Conservation (phyloP, 2,888 invertebrate genomes). For the Cataglyphis livida region DNA sequence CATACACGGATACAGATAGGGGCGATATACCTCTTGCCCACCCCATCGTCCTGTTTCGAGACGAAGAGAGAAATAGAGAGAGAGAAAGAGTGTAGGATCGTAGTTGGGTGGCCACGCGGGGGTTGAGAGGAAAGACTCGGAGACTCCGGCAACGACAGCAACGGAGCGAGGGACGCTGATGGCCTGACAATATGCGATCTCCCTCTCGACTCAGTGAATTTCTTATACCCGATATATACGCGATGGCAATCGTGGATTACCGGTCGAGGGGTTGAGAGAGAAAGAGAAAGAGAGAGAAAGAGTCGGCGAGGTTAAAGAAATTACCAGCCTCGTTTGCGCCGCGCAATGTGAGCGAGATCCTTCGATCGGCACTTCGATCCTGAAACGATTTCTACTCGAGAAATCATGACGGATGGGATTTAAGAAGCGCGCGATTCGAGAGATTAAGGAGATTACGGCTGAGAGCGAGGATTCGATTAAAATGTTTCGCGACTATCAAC, state of each 20-base stretch:
- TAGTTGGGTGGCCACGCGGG: slow-evolving; percentile 45
- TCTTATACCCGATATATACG: slow-evolving; percentile 72
- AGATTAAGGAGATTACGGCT: slow-evolving; percentile 36
- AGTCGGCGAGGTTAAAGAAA: slow-evolving; percentile 69
- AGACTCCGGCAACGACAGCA: slow-evolving; percentile 46
- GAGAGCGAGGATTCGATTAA: slow-evolving; percentile 37
- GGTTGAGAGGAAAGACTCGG: slow-evolving; percentile 36
- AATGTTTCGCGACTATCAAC: slow-evolving; percentile 19
- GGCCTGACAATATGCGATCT: slow-evolving; percentile 83
- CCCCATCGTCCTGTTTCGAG: slow-evolving; percentile 58
- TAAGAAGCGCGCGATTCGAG: slow-evolving; percentile 8
- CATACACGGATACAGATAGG: slow-evolving; percentile 83
- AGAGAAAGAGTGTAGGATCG: slow-evolving; percentile 39
- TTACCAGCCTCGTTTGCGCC: slow-evolving; percentile 72
- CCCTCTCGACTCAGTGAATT: slow-evolving; percentile 77
- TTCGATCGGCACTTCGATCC: slow-evolving; percentile 16
- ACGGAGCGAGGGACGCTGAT: slow-evolving; percentile 73
- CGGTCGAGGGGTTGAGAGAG: slow-evolving; percentile 29
- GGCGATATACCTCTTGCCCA: slow-evolving; percentile 74
- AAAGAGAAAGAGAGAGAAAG: no score
- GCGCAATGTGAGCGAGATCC: slow-evolving; percentile 36
- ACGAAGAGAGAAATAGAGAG: slow-evolving; percentile 57
- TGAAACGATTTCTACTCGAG: slow-evolving; percentile 13
- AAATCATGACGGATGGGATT: slow-evolving; percentile 38
- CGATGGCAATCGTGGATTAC: slow-evolving; percentile 61